Base-by-base conservation (phyloP, 2,888 invertebrate species). In the Cheilosia impressa region DNA sequence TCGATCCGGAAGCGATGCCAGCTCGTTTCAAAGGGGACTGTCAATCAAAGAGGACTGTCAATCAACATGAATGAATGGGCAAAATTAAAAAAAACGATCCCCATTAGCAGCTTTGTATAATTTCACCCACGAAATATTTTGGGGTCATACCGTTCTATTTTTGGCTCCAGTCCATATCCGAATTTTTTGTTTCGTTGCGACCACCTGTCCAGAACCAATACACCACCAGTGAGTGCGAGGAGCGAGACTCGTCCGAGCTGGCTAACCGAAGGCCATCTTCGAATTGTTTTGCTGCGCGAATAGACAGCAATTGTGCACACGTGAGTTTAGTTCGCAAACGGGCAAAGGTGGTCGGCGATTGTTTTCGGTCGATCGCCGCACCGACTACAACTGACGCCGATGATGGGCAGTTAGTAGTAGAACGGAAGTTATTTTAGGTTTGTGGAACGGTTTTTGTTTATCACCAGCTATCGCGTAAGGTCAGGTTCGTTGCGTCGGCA, bases 401-500 rank as follows among this genome's bases (percentile, higher is more conserved):
- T 52, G 50, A 53, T 24, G 66, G 60, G 17, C 17, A 43, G 52
- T 24, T 43, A 47, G 38, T 43, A 53, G 38, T 50, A 47, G 79
- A 73, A 80, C 79, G 79, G 79, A 80, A 80, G 53, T n/a, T 53
- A 7, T 73, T 80, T 73, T 34, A 55, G 72, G 79, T 80, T 68
- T 80, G 15, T 47, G 66, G 79, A 80, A 73, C 73, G 45, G 45
- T 50, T 41, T 62, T 66, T 71, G 50, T 78, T 65, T 60, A 80
- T 62, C n/a, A 53, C 27, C 41, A 24, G 31, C 13, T 63, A 41
- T 71, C 9, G 41, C 9, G 27, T 65, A 52, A 53, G 66, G 65
- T 66, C 72, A 72, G 72, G 72, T 78, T 78, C 78, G 52, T 31
- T 17, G 15, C 9, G 34, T 53, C 9, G 43, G n/a, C 17, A 47